A percentile compares a stretch with the other conserved stretches of the same genome.
These are phyloP conservation scores for Pterocles burchelli DNA, from an alignment of 2,113 vertebrate species.

Conservation along the genomic window DNA sequence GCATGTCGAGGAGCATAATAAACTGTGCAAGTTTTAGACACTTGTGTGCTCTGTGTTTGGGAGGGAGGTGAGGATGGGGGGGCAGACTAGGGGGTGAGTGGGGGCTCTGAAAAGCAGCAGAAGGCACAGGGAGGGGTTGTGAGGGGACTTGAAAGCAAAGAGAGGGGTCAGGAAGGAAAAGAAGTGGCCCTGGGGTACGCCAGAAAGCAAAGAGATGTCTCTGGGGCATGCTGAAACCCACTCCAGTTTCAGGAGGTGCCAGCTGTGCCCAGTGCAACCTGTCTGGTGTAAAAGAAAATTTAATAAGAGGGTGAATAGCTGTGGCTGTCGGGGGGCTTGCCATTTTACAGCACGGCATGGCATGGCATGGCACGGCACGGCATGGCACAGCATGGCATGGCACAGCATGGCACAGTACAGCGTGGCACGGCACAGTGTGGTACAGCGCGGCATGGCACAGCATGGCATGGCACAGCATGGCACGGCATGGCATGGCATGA, in stretches of 20 bases:
- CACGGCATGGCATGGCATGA: too few relatives aligned
- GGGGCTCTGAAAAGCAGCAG: too few relatives aligned
- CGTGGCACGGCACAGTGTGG: accelerated
- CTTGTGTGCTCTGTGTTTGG: not conserved
- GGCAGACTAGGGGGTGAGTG: not conserved
- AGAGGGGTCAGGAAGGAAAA: accelerated
- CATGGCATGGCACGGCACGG: not conserved
- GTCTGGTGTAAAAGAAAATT: not conserved
- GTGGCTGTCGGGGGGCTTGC: accelerated
- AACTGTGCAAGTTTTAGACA: not conserved
- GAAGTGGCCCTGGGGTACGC: not conserved
- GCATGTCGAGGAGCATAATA: not conserved
- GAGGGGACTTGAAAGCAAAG: not conserved
- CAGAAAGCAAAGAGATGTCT: accelerated
- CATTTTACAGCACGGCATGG: not conserved
- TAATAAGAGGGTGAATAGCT: too few relatives aligned
- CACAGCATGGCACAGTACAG: accelerated
- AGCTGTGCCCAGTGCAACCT: accelerated
- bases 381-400: not conserved
- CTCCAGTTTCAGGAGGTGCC: too few relatives aligned
- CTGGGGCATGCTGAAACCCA: accelerated
- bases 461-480: too few relatives aligned
- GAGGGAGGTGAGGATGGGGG: too few relatives aligned
- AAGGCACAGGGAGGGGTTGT: accelerated
- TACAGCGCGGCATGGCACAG: not conserved